Conservation (phyloP, 2,888 invertebrate genomes). For the Caenorhabditis panamensis region DNA sequence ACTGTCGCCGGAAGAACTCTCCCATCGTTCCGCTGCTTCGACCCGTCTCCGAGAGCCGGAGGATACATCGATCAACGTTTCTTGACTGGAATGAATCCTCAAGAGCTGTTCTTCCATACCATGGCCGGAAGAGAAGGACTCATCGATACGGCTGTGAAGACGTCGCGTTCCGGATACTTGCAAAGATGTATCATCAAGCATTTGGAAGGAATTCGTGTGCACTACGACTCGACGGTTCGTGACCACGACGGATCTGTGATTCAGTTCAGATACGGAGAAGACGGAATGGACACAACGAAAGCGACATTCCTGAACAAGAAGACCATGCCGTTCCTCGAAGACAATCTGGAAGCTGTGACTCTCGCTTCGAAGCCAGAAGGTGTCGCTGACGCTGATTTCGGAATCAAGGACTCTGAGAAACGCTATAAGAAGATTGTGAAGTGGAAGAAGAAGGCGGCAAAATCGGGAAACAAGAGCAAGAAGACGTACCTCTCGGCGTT, state of each 20-base stretch:
- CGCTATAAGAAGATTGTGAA: constrained; percentile 83
- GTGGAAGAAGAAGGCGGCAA: constrained; percentile 64
- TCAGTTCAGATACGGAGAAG: constrained; percentile 94
- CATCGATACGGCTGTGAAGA: constrained; percentile 99
- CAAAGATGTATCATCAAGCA: constrained; percentile 98
- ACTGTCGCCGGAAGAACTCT: constrained; percentile 93
- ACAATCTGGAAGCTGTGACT: constrained; percentile 84
- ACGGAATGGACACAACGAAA: constrained; percentile 89
- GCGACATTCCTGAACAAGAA: constrained; percentile 89
- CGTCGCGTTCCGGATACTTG: constrained; percentile 96
- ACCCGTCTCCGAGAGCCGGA: constrained; percentile 83
- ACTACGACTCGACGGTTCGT: constrained; percentile 95
- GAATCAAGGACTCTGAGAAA: constrained; percentile 83
- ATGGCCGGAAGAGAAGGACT: constrained; percentile 99
- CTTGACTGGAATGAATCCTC: constrained; percentile 97
- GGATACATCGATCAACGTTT: constrained; percentile 97
- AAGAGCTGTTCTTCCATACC: constrained; percentile 99
- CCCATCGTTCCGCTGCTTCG: constrained; percentile 87
- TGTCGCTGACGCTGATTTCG: constrained; percentile 82
- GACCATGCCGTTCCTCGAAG: constrained; percentile 89
- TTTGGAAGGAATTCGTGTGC: constrained; percentile 92
- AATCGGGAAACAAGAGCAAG: constrained; percentile 20
- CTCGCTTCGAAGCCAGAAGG: constrained; percentile 68
- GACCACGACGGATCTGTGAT: constrained; percentile 94
- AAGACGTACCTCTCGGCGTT: constrained; percentile 69